These are phyloP conservation scores for Arothron firmamentum DNA, from an alignment of 2,113 vertebrate species.

Conservation along the genomic window DNA sequence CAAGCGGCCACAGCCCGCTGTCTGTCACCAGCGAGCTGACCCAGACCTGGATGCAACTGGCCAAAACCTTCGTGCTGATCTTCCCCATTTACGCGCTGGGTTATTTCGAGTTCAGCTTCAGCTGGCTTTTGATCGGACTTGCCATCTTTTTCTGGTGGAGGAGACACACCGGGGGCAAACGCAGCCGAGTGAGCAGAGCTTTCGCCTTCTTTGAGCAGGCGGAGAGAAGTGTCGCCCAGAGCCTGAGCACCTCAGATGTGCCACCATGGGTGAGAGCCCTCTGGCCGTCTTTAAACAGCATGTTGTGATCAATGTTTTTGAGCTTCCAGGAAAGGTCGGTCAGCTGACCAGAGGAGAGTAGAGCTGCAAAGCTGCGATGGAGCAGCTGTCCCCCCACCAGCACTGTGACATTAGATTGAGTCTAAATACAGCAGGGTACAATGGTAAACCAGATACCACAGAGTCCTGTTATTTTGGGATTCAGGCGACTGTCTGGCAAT, in stretches of 20 bases:
- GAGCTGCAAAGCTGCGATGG: conserved; percentile 61
- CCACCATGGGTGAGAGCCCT: conserved; percentile 86
- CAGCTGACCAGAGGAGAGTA: conserved; percentile 46
- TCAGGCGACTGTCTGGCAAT: conserved; percentile 33
- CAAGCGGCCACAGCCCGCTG: conserved; percentile 35
- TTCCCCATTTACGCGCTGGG: conserved; percentile 93
- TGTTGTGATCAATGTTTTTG: conserved; percentile 18
- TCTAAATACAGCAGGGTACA: conserved; percentile 73
- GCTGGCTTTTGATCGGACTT: conserved; percentile 89
- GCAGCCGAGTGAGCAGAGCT: conserved; percentile 76
- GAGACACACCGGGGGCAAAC: conserved; percentile 76
- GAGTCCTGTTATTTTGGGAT: conserved; percentile 68
- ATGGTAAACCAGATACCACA: conserved; percentile 68
- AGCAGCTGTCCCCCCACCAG: conserved; percentile 62
- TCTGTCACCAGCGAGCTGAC: conserved; percentile 78
- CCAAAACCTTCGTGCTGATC: conserved; percentile 86
- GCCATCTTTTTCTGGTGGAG: conserved; percentile 85
- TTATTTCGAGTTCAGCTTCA: conserved; percentile 93
- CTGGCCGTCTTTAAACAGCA: background rate
- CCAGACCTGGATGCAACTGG: conserved; percentile 82
- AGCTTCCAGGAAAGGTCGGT: conserved; percentile 55
- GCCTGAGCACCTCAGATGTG: conserved; percentile 80
- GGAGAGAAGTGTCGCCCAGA: conserved; percentile 77
- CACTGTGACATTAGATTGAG: conserved; percentile 55
- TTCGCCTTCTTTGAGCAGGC: conserved; percentile 87